Base-by-base conservation (phyloP, 2,888 invertebrate genomes). In the Bembecia ichneumoniformis region DNA sequence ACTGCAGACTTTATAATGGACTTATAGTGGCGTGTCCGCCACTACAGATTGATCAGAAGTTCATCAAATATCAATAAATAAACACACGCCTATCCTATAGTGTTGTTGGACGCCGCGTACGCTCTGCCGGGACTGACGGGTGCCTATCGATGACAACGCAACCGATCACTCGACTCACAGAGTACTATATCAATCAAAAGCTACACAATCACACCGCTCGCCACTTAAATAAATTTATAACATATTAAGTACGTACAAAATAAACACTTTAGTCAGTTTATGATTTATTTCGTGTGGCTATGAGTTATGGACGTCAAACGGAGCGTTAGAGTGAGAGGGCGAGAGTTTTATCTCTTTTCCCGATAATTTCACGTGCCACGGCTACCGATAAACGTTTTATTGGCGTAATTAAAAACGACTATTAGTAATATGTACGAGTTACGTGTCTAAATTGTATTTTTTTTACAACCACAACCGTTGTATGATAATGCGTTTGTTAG, bases 181-280 rank as follows among this genome's bases (percentile, higher is more conserved):
- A 71, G 70, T 78, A 77, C 82, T 82, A 79, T 82, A 87, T 86
- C 86, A 86, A 86, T 86, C 86, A 84, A 68, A 61, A 67, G 63
- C 62, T 69, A 70, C 69, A 78, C 84, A 82, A 83, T 82, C 83
- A 77, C 68, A 78, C 77, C 76, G 78, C 79, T 71, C 60, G 77
- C 82, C 86, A 86, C 86, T 86, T 84, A 82, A 83, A 84, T 82
- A 83, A 83, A 86, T 87, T 87, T 86, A 86, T 83, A 84, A 82
- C 84, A 81, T 83, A 84, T 83, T 86, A 87, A 84, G 82, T 83
- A 83, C 82, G 72, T 81, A 75, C 71, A 82, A 81, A 84, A 86
- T 86, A 87, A 84, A 87, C 86, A 86, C 80, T 82, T 82, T 79
- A 76, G 14, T 14, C 78, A 66, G 77, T 77, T 77, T 84, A 84